Evolutionary conservation across 64 coral and sea anemone species (phyloP), one percentile per base, ranked within the genome.

Genomic region (Dendronephthya gigantea): DNA sequence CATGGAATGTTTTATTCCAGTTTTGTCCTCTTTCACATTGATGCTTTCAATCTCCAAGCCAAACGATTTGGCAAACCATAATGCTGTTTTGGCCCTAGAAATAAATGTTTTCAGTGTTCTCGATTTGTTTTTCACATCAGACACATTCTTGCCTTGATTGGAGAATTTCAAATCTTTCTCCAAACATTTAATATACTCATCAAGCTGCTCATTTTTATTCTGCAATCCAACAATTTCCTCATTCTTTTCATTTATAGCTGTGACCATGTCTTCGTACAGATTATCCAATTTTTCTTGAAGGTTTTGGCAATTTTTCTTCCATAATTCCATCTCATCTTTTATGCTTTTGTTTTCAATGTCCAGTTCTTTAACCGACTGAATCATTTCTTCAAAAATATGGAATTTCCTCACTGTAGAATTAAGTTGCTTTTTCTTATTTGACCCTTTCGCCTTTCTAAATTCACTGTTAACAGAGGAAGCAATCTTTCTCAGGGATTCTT

Each of bases 21-120:
- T 49, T 29, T 84, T 47, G 22, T 28, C 29, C 40, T 49, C 83
- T 84, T 84, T 84, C n/a, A 84, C 83, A 49, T 19, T 84, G 1
- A 84, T 35, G 47, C 47, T 55, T 84, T 84, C 47, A 52, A 84
- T 52, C 47, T 84, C 47, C 9, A 84, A 47, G 16, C 83, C 83
- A 52, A 84, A 84, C 9, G 83, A 84, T 52, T 84, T 84, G 14
- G 83, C 83, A 34, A 84, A 84, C 83, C 83, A 84, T 52, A 56
- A 55, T 17, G 83, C 83, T 47, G 48, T 84, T 84, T 51, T 34
- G 23, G 83, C 83, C 25, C 83, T 39, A 52, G 47, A 56, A 34
- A 84, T 25, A 84, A 51, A 84, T 52, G 45, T 84, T 56, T 85
- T 85, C 50, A 35, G 40, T 85, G 40, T 31, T 85, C 30, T 49